Evolutionary conservation across 1,140 invertebrate species (phyloP), one percentile per base, ranked within the genome.

Genomic region (Harpegnathos saltator): DNA sequence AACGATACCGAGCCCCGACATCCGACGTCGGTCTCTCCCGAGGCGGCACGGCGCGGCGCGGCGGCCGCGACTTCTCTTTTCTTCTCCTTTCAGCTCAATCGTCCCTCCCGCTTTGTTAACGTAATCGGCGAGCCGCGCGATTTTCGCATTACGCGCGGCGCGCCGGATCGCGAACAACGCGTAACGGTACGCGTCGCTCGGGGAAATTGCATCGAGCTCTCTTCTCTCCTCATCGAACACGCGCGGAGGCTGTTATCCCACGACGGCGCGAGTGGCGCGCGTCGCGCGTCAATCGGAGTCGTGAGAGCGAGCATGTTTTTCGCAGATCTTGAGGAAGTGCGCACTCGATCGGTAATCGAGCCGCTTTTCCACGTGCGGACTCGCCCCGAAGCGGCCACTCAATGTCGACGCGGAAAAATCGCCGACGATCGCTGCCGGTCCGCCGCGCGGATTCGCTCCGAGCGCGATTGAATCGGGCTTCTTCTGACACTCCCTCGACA

Each of bases 131-230:
- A 33, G 17, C 50, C 26, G 26, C n/a, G 72, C 26, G n/a, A 65
- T 78, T 78, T 78, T 78, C 50, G 50, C 7, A 66, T 72, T 19
- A 19, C n/a, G 54, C 54, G 38, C 38, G 38, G 54, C 22, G 24
- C 63, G 52, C 75, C n/a, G 14, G 68, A 68, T 78, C 63, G 9
- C 50, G 74, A 78, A 69, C 63, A 78, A 69, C 63, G 50, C 15
- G 22, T 68, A 78, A 78, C 62, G 62, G 48, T 38, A 68, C 48
- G 19, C 24, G 61, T 63, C 44, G 61, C 22, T 65, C 29, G 26
- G 29, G 12, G 22, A 78, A 58, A 44, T 68, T 78, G 33, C 50
- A 38, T 69, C 29, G 50, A 12, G 24, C 15, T 24, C 33, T 63
- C n/a, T n/a, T n/a, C n/a, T 52, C 44, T 19, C 11, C 2, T 29